A percentile compares a stretch with the other conserved stretches of the same genome.
Conservation (phyloP, 2,113 vertebrate genomes). For the Perccottus glenii region DNA sequence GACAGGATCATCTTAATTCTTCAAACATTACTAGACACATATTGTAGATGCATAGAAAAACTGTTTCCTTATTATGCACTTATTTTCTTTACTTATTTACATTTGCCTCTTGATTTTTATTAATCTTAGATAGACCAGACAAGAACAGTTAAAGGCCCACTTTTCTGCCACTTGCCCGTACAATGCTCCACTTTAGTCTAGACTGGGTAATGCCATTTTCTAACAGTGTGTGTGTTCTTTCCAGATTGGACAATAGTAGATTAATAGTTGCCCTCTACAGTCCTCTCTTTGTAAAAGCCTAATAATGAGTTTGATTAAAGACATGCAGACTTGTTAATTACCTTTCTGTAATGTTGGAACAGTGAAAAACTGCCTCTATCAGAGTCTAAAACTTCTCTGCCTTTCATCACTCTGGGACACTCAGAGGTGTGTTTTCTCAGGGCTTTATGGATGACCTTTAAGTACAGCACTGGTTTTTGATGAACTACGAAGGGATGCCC, state of each 20-base stretch:
- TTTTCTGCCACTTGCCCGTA: neutral
- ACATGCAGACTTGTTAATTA: slow-evolving; percentile 59
- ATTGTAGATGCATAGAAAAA: too few relatives aligned
- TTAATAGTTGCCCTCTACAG: slow-evolving; percentile 59
- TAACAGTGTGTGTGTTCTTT: slow-evolving; percentile 18
- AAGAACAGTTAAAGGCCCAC: neutral
- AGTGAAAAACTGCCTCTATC: slow-evolving; percentile 36
- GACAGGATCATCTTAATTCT: too few relatives aligned
- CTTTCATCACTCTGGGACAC: slow-evolving; percentile 15
- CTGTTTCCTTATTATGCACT: too few relatives aligned
- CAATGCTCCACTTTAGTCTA: neutral
- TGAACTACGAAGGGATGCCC: slow-evolving; percentile 17
- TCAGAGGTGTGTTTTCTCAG: slow-evolving; percentile 25
- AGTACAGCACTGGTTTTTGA: slow-evolving; percentile 43
- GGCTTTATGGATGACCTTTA: slow-evolving; percentile 36
- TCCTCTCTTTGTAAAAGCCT: slow-evolving; percentile 49
- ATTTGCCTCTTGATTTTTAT: neutral
- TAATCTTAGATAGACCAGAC: neutral
- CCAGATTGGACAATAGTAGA: slow-evolving; percentile 41
- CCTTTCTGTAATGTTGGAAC: slow-evolving; percentile 37
- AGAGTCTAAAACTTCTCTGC: slow-evolving; percentile 39
- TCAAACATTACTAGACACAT: too few relatives aligned
- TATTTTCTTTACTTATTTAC: too few relatives aligned
- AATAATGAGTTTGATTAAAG: slow-evolving; percentile 69
- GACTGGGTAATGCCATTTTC: slow-evolving; percentile 14